Percentiles rank a stretch among this genome's conserved stretches.
phyloP scores from a whole-genome alignment of 2,888 invertebrate species.

The Calephelis perditalis region DNA sequence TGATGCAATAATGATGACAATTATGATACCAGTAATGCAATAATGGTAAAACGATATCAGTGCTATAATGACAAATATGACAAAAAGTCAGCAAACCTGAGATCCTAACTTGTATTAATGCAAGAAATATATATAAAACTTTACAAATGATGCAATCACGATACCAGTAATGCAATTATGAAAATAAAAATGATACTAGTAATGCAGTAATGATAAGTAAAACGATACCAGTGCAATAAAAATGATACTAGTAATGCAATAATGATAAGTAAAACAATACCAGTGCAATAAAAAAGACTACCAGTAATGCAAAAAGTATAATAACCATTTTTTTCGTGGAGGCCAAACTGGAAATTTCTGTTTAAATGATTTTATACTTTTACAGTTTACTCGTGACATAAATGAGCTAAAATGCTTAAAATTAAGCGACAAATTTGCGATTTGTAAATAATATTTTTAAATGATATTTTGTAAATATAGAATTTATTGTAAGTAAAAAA shows the following conservation, averaged over 20 bases:
- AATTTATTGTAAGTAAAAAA: constrained; percentile 42
- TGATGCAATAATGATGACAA: not conserved
- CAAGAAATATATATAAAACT: too few relatives aligned
- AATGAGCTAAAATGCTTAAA: constrained; percentile 42
- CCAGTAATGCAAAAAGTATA: not conserved
- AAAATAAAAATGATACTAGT: not conserved
- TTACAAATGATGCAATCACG: not conserved
- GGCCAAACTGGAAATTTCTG: constrained; percentile 3
- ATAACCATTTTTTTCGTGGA: not conserved
- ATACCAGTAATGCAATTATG: not conserved
- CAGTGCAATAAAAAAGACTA: not conserved
- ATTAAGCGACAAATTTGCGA: constrained; percentile 50
- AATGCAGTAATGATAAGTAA: not conserved
- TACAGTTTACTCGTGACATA: constrained; percentile 30
- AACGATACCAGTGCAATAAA: too few relatives aligned
- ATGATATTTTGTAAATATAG: constrained; percentile 74
- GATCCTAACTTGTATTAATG: constrained; percentile 46
- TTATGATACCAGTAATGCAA: not conserved
- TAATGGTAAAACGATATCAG: not conserved
- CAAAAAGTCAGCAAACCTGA: constrained; percentile 41
- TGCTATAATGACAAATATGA: constrained; percentile 8
- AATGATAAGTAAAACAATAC: not conserved
- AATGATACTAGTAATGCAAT: not conserved
- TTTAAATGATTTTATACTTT: constrained; percentile 26
- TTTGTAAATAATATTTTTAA: constrained; percentile 71